Base-by-base conservation (phyloP, 1,140 invertebrate species). In the Tenebrio molitor region DNA sequence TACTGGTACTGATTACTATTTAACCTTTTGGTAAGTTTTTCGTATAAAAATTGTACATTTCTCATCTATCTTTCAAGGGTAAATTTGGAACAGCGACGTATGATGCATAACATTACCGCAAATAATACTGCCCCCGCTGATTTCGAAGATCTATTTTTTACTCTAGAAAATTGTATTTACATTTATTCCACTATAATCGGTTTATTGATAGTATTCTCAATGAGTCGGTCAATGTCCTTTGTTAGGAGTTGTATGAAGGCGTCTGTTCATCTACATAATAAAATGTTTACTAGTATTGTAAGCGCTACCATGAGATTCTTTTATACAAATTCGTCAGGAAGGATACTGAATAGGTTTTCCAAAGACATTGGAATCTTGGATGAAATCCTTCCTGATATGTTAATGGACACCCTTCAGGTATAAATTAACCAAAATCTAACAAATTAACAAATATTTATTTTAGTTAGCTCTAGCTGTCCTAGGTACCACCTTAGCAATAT, bases 241-340 rank as follows among this genome's bases (percentile, higher is more conserved):
- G 94, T 94, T 78, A 81, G 86, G n/a, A 84, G 91, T 46, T 92
- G 92, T 65, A 92, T 94, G 87, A 85, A 84, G 53, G 89, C 92
- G 4, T 72, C 58, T 7, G 23, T 63, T 25, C 68, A 21, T 36
- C 33, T 95, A 0, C 95, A 97, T 79, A 92, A 96, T 79, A 84
- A 83, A 8, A 95, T 97, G 90, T 97, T 97, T 79, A 82, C 85
- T 7, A 90, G 90, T 44, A 89, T 98, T 0, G 89, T 95, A 17
- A 85, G 91, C 2, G 91, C 93, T 0, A 92, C 91, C 0, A 95
- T 97, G 87, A 85, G 88, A 6, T 97, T 97, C 83, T 97, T 97
- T 82, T 94, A 95, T 75, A 91, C 89, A 8, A 96, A 96, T 82
- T 91, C 93, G 1, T 86, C 86, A 72, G 92, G 91, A 6, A 84